Base-by-base conservation (phyloP, 2,113 vertebrate species). In the Zapornia atra region DNA sequence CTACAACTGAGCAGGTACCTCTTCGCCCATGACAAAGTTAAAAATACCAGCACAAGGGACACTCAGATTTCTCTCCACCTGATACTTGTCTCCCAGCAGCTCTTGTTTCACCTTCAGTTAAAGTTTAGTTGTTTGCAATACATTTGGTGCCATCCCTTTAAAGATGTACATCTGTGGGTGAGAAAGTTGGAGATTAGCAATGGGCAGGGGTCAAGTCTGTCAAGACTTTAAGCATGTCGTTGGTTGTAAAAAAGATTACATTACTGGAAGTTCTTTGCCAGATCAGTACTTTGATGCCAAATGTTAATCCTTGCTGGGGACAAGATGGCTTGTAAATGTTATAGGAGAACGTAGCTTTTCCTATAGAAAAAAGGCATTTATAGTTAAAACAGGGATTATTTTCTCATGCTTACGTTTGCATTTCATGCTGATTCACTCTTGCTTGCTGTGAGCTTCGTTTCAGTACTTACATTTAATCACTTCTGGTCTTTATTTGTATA, bases 281-380 rank as follows among this genome's bases (percentile, higher is more conserved):
- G 94, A 93, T 89, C 86, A 92, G 86, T 96, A 72, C 77, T 87
- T 96, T 86, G 88, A 97, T 91, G 93, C 98, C 97, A 98, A 98
- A 97, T 98, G 97, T 90, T 98, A 97, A 98, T 97, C 97, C 98
- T 97, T 97, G 91, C 90, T 93, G 91, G 93, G 97, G 97, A 98
- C 92, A 93, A 50, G 96, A 96, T 97, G 97, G 96, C 97, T 97
- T 98, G 96, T 98, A 98, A 98, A 98, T 86, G 97, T 97, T 97
- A 97, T 17, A 92, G 96, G 96, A 96, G 94, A 97, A 97, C 96
- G 86, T 89, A 87, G 96, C 77, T 97, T 98, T 98, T 90, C 97
- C 94, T 85, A 63, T 48, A 95, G 95, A 97, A 97, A 93, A 73
- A 88, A 97, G 95, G 90, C 94, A 97, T 97, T 96, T 94, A 96